phyloP scores from a whole-genome alignment of 1,140 invertebrate genomes.

The Rhagoletis pomonella region DNA sequence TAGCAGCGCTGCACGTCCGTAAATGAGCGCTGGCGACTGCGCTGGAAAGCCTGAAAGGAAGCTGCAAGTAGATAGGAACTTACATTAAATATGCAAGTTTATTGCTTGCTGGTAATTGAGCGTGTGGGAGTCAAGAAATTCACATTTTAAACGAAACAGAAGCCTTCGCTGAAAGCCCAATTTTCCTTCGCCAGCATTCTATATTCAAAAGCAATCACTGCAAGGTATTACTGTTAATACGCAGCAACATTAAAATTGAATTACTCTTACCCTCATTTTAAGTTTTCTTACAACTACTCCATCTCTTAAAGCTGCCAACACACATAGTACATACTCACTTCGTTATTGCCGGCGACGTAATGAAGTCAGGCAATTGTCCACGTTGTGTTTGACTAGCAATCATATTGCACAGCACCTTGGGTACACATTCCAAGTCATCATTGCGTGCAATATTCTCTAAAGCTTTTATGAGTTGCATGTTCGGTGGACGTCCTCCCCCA shows the following conservation, averaged over 20 bases:
- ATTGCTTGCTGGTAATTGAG: background rate
- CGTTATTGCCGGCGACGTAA: slow-evolving; percentile 80
- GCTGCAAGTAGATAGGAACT: slow-evolving; percentile 60
- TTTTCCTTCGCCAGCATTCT: too few relatives aligned
- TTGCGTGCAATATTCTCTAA: slow-evolving; percentile 83
- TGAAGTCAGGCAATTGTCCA: slow-evolving; percentile 76
- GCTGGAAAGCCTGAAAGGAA: slow-evolving; percentile 74
- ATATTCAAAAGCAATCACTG: slow-evolving; percentile 42
- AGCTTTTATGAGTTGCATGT: slow-evolving; percentile 76
- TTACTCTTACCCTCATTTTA: slow-evolving; percentile 27
- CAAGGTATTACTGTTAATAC: slow-evolving; percentile 34
- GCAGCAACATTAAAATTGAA: slow-evolving; percentile 45
- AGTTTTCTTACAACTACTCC: slow-evolving; percentile 21
- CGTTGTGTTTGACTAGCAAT: slow-evolving; percentile 78
- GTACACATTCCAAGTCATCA: slow-evolving; percentile 86
- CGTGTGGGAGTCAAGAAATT: slow-evolving; percentile 10
- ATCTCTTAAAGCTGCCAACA: background rate
- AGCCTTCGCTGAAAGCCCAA: too few relatives aligned
- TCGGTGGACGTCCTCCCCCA: slow-evolving; percentile 64
- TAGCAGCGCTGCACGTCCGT: slow-evolving; percentile 83
- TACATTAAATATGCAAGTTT: slow-evolving; percentile 26
- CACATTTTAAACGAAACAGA: slow-evolving; percentile 2
- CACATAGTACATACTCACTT: slow-evolving; percentile 77
- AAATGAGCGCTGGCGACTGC: slow-evolving; percentile 80
- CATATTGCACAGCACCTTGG: slow-evolving; percentile 85